Conservation (phyloP, 2,888 invertebrate genomes). For the Unio delphinus region DNA sequence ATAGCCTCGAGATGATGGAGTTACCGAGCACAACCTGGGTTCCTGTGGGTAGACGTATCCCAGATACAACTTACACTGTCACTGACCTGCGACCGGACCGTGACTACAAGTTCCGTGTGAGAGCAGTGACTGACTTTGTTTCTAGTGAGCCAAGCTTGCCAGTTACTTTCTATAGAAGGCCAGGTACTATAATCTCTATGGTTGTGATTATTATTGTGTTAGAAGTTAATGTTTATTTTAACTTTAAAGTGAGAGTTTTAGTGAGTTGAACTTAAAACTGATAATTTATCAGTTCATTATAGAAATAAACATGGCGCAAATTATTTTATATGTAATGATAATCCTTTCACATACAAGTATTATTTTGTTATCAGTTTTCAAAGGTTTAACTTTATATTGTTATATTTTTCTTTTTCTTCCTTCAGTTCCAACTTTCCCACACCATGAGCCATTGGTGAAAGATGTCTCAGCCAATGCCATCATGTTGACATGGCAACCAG, state of each 20-base stretch:
- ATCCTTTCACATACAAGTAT: neutral
- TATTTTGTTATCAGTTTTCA: neutral
- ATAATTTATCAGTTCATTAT: neutral
- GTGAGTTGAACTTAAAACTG: neutral
- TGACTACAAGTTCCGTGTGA: constrained; percentile 94
- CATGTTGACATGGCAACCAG: constrained; percentile 95
- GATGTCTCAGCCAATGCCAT: constrained; percentile 93
- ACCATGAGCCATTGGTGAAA: constrained; percentile 90
- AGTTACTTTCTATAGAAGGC: constrained; percentile 48
- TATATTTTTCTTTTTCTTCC: constrained; percentile 5
- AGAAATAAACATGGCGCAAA: neutral
- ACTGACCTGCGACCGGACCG: constrained; percentile 68
- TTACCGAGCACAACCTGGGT: constrained; percentile 53
- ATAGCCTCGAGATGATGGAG: constrained; percentile 55
- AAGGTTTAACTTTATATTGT: neutral
- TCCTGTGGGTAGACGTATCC: constrained; percentile 74
- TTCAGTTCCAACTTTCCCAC: constrained; percentile 49
- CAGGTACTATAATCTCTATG: constrained; percentile 34
- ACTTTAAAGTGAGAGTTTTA: neutral
- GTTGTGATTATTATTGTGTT: neutral
- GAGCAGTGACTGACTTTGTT: constrained; percentile 93
- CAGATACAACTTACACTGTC: constrained; percentile 51
- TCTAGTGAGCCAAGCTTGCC: constrained; percentile 94
- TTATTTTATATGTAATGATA: neutral
- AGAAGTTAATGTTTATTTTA: neutral